Base-by-base conservation (phyloP, 2,888 invertebrate genomes). In the Ornithoptera alexandrae region DNA sequence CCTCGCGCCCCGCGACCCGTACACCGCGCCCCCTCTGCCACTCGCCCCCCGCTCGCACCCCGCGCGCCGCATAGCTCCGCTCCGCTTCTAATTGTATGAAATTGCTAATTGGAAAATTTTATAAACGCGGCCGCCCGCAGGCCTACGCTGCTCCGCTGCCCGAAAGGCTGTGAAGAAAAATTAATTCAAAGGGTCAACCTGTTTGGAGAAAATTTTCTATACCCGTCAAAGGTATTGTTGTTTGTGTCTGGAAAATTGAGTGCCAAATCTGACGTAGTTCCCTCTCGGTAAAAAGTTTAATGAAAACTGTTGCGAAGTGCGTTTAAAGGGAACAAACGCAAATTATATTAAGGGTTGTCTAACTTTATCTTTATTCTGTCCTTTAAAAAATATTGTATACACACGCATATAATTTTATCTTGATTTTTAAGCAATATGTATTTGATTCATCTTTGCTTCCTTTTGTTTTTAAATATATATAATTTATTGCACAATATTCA, bases 41-140 rank as follows among this genome's bases (percentile, higher is more conserved):
- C 6, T 15, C 53, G 5, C 20, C n/a, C 57, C 57, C 24, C 22
- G 22, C 22, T 22, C 22, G 2, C 57, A 3, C 57, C 22, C 57
- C 57, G 1, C 76, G 72, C 68, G 78, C 75, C 78, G 63, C 79
- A 76, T 78, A 79, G 75, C 81, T 79, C 78, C 74, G 75, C 79
- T 84, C 86, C 85, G 82, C 85, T 89, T 86, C 90, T 91, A 91
- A 92, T 92, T 92, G 91, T 91, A 92, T 90, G 88, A 92, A 92
- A 92, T 92, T 92, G 90, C 91, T 92, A 92, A 92, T 92, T 92
- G 92, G 91, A 90, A 92, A 91, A 91, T 90, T 92, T 92, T 92
- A 92, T 91, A 92, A 92, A 89, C 85, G 89, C 87, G 88, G 86
- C 88, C 87, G 83, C 86, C 89, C 90, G 84, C 87, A 87, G 85